Conservation (phyloP, 2,888 invertebrate species). For the Dynastes tityus region DNA sequence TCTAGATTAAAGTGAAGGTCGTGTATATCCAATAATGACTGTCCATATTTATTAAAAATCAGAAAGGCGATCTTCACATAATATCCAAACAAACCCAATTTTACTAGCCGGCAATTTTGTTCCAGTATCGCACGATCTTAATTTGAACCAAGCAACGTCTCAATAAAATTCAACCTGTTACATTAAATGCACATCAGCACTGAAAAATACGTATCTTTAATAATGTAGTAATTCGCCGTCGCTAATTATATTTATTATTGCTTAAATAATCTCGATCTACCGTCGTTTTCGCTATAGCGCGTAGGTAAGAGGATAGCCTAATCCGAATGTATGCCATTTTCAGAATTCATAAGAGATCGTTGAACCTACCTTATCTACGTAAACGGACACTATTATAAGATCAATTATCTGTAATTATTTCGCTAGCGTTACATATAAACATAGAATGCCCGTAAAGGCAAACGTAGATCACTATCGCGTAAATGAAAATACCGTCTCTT, state of each 20-base stretch:
- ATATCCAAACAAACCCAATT: too few species aligned
- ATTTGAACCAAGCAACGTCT: too few species aligned
- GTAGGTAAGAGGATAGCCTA: slow-evolving; percentile 3
- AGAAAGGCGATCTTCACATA: too few species aligned
- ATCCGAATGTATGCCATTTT: slow-evolving; percentile 23
- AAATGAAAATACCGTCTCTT: slow-evolving; percentile 12
- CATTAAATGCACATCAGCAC: too few species aligned
- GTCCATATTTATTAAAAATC: too few species aligned
- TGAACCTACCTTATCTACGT: slow-evolving; percentile 21
- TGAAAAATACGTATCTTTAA: too few species aligned
- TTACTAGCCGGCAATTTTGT: too few species aligned
- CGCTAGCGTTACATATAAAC: slow-evolving; percentile 5
- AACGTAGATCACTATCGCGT: neutral
- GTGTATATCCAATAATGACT: too few species aligned
- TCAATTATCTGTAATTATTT: slow-evolving; percentile 19
- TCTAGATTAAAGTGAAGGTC: too few species aligned
- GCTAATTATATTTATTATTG: neutral
- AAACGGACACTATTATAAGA: slow-evolving; percentile 22
- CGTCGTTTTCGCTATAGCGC: neutral
- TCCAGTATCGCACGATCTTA: too few species aligned
- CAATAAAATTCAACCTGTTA: too few species aligned
- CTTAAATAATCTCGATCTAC: slow-evolving; percentile 2
- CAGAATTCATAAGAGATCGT: slow-evolving; percentile 14
- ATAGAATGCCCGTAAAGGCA: neutral
- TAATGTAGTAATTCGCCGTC: neutral